Evolutionary conservation across 1,140 invertebrate genomes (phyloP).

Genomic region (Zaprionus lachaisei): DNA sequence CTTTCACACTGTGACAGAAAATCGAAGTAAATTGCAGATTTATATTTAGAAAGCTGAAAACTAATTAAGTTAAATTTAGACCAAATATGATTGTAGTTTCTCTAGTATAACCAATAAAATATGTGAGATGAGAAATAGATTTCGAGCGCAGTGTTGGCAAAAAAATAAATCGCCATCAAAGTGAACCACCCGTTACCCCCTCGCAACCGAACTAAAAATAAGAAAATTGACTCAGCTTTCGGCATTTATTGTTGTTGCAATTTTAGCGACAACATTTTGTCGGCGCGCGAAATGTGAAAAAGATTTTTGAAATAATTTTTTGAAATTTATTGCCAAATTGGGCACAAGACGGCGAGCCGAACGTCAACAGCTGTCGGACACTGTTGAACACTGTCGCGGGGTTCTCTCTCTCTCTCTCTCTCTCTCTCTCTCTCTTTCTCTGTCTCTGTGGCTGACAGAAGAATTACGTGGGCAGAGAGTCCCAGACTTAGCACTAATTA

Average conservation of each 20-base stretch:
- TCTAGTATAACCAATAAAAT: constrained; percentile 41
- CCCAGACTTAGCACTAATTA: constrained; percentile 38
- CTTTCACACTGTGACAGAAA: background rate
- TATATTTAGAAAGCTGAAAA: constrained; percentile 57
- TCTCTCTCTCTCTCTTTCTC: background rate
- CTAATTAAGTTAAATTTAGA: constrained; percentile 69
- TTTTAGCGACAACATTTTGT: constrained; percentile 60
- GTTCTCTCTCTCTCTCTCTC: background rate
- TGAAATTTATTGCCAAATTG: constrained; percentile 82
- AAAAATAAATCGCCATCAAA: constrained; percentile 52
- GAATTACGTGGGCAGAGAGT: constrained; percentile 29
- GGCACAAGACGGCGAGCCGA: constrained; percentile 59
- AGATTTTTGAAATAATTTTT: constrained; percentile 62
- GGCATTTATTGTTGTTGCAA: constrained; percentile 47
- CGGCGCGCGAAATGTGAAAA: constrained; percentile 38
- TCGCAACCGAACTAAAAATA: constrained; percentile 65
- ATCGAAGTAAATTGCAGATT: constrained; percentile 61
- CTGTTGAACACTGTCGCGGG: background rate
- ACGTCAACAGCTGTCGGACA: constrained; percentile 56
- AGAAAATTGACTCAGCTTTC: constrained; percentile 72
- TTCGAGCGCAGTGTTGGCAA: constrained; percentile 45
- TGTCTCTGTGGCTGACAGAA: constrained; percentile 1
- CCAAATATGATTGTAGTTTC: constrained; percentile 28
- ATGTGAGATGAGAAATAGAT: constrained; percentile 35
- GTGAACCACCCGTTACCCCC: constrained; percentile 27